A percentile compares a stretch with the other conserved stretches of the same genome.
These are phyloP conservation scores for Strix aluco DNA, from an alignment of 2,113 vertebrate species.

Conservation along the genomic window DNA sequence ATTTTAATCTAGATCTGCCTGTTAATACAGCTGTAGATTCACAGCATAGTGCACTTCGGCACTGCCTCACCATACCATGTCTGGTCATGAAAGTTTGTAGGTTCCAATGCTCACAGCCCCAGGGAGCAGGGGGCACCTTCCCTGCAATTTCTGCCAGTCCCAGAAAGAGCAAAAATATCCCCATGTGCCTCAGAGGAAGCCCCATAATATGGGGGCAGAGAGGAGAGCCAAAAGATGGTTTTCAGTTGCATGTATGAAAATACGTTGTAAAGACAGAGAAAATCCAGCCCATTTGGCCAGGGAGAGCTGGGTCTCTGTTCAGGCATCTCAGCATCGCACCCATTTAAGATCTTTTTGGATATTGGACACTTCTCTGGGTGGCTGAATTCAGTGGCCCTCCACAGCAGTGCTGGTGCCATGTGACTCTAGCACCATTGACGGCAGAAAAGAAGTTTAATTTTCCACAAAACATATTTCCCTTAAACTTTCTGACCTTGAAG, in stretches of 20 bases:
- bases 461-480: neutral
- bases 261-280: neutral
- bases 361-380: neutral
- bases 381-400: neutral
- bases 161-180: neutral
- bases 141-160: neutral
- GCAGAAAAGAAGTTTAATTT: neutral
- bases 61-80: accelerated
- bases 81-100: neutral
- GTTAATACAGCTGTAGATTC: neutral
- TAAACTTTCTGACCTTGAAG: constrained; percentile 1
- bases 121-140: too few relatives aligned
- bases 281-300: neutral
- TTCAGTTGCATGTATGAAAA: neutral
- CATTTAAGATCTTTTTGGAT: neutral
- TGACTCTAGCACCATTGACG: accelerated
- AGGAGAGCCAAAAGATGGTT: neutral
- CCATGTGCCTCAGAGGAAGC: neutral
- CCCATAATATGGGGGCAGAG: neutral
- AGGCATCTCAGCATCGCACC: neutral
- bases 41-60: accelerated
- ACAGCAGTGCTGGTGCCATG: neutral
- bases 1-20: neutral
- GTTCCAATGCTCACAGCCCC: too few relatives aligned
- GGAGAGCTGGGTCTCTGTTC: neutral